phyloP scores from a whole-genome alignment of 2,797 vertebrate genomes.

The Gallinago stenura region DNA sequence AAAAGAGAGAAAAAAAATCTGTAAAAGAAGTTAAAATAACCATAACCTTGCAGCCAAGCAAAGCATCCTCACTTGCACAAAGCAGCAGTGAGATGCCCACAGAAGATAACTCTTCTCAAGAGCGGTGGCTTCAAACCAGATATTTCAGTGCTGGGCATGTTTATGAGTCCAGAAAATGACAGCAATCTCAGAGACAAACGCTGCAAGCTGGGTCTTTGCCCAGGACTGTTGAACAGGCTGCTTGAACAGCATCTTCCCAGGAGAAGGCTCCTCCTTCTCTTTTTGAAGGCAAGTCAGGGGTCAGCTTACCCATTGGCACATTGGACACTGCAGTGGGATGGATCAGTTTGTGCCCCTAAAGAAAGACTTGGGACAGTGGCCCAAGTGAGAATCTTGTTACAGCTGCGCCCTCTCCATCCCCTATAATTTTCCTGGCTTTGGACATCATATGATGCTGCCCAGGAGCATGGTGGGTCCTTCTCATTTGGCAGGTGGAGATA shows the following conservation, averaged over 20 bases:
- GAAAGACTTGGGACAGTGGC: background rate
- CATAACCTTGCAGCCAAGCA: background rate
- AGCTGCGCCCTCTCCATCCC: background rate
- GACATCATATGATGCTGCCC: background rate
- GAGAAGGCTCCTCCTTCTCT: background rate
- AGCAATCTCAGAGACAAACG: background rate
- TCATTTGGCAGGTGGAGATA: background rate
- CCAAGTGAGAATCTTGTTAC: background rate
- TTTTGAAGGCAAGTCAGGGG: background rate
- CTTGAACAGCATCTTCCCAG: background rate
- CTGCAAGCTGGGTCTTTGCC: background rate
- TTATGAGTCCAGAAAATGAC: conserved; percentile 21
- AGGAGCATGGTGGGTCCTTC: background rate
- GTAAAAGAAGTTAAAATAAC: background rate
- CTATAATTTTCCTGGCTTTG: background rate
- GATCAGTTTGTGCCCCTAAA: background rate
- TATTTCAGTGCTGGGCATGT: background rate
- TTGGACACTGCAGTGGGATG: background rate
- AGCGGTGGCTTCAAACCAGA: background rate
- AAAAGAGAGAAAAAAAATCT: background rate
- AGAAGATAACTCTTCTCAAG: background rate
- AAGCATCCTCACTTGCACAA: background rate
- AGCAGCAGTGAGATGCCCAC: background rate
- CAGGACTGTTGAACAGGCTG: background rate
- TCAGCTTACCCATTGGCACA: background rate